Evolutionary conservation across 2,888 invertebrate species (phyloP).

Genomic region (Drosophila borborema): DNA sequence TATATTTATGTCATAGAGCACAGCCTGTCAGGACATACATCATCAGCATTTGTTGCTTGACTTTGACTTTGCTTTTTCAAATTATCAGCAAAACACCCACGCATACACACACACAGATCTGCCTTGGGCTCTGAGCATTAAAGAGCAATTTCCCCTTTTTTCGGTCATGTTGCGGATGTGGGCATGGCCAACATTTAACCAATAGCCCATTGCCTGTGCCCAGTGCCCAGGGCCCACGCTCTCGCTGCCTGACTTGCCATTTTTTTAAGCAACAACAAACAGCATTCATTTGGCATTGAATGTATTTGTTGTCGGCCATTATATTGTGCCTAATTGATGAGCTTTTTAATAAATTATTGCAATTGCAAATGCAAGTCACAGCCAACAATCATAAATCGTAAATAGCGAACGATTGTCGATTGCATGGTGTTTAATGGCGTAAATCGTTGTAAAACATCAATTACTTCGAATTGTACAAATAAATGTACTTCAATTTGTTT

Average conservation of each 20-base stretch:
- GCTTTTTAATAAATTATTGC: conserved; percentile 63
- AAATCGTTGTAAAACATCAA: conserved; percentile 20
- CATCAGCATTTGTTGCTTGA: conserved; percentile 31
- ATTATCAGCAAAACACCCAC: conserved; percentile 31
- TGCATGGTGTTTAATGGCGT: conserved; percentile 26
- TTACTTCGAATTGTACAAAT: conserved; percentile 15
- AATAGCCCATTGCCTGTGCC: neutral
- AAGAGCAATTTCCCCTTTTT: conserved; percentile 61
- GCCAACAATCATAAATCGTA: conserved; percentile 53
- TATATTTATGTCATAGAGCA: conserved; percentile 47
- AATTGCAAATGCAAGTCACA: conserved; percentile 57
- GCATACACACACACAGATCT: neutral
- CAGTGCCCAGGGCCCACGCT: too few species aligned
- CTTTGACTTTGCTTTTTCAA: conserved; percentile 42
- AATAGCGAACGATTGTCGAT: conserved; percentile 17
- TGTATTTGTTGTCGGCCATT: conserved; percentile 36
- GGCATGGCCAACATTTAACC: conserved; percentile 26
- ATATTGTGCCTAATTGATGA: conserved; percentile 63
- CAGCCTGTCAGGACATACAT: conserved; percentile 12
- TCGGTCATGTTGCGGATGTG: conserved; percentile 50
- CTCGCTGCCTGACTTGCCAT: conserved; percentile 23
- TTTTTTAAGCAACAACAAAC: conserved; percentile 21
- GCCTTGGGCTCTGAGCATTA: conserved; percentile 36
- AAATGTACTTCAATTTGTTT: neutral
- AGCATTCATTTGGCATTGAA: conserved; percentile 22